Conservation (phyloP, 2,797 vertebrate genomes). For the Stomatorhinus walkeri region DNA sequence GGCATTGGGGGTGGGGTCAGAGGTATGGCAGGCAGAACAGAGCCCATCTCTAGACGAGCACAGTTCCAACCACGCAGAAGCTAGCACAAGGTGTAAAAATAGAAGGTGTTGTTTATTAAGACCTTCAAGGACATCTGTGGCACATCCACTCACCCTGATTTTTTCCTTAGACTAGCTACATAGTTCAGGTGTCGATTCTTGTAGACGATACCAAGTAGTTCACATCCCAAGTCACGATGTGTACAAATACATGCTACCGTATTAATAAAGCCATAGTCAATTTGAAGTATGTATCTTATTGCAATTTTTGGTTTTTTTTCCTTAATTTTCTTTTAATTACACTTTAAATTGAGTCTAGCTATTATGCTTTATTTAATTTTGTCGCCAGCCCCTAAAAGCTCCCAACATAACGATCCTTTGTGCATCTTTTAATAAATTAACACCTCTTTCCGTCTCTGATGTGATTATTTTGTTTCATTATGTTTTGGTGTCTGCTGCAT, state of each 20-base stretch:
- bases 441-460: neutral
- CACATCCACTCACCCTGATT: neutral
- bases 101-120: constrained; percentile 11
- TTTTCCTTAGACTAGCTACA: neutral
- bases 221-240: neutral
- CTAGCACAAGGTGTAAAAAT: neutral
- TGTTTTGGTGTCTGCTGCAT: neutral
- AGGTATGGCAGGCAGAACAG: neutral
- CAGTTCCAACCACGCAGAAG: neutral
- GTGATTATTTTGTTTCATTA: constrained; percentile 6
- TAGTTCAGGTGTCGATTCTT: neutral
- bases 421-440: neutral
- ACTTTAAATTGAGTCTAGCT: constrained; percentile 1
- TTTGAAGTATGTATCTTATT: neutral
- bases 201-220: neutral
- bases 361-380: constrained; percentile 6
- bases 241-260: neutral
- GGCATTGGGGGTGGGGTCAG: neutral
- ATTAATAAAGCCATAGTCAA: neutral
- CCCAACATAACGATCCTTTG: neutral
- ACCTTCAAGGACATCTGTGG: neutral
- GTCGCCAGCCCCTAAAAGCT: neutral
- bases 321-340: constrained; percentile 16
- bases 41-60: neutral
- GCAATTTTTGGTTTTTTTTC: neutral